Conservation (phyloP, 2,888 invertebrate species). For the Chromoteleia sp. region DNA sequence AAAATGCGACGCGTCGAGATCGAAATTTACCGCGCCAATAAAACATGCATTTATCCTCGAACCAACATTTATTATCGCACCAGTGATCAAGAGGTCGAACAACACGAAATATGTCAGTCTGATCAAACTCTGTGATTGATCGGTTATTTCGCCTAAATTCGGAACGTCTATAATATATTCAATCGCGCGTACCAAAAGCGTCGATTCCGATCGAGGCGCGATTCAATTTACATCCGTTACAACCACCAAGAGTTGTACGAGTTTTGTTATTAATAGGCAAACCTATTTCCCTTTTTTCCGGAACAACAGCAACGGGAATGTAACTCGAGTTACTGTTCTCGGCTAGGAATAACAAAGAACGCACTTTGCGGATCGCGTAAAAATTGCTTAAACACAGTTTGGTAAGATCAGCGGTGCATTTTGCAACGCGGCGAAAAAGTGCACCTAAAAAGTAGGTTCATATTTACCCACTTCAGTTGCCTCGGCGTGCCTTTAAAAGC, state of each 20-base stretch:
- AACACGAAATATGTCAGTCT: constrained; percentile 13
- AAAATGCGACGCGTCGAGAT: background rate
- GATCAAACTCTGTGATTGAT: constrained; percentile 12
- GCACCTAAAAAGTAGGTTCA: constrained; percentile 55
- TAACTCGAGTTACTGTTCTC: constrained; percentile 17
- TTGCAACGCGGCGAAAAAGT: constrained; percentile 52
- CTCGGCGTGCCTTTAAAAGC: constrained; percentile 52
- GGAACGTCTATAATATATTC: constrained; percentile 1
- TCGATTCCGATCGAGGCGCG: background rate
- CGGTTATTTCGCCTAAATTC: constrained; percentile 16
- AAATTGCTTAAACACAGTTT: constrained; percentile 51
- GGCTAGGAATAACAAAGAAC: constrained; percentile 10
- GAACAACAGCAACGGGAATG: background rate
- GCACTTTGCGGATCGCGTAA: constrained; percentile 18
- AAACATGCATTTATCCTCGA: constrained; percentile 9
- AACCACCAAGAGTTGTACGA: too few relatives aligned
- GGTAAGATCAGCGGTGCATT: constrained; percentile 47
- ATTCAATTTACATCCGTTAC: constrained; percentile 21
- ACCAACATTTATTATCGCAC: constrained; percentile 20
- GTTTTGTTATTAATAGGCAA: too few relatives aligned
- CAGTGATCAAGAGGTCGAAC: background rate
- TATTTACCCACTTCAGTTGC: constrained; percentile 51
- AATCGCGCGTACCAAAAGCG: constrained; percentile 3
- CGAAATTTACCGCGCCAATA: background rate
- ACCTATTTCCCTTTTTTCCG: too few relatives aligned